A percentile compares a stretch with the other conserved stretches of the same genome.
phyloP scores from a whole-genome alignment of 2,888 invertebrate genomes.

The Pycnomerus fuliginosus region DNA sequence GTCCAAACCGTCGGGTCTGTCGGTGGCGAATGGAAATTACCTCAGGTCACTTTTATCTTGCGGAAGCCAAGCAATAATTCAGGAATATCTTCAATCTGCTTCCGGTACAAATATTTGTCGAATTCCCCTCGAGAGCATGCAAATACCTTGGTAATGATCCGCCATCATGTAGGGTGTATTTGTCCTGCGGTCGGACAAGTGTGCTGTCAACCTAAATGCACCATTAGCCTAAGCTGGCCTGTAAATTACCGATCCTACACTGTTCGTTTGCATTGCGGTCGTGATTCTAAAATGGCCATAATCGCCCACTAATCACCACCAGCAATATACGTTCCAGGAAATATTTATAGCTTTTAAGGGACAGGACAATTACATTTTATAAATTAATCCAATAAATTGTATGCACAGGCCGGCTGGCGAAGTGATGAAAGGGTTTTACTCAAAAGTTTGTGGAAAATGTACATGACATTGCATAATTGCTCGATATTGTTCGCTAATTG shows the following conservation, averaged over 20 bases:
- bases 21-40: no score
- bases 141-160: slow-evolving; percentile 4
- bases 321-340: not conserved
- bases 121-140: no score
- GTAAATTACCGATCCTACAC: slow-evolving; percentile 24
- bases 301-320: slow-evolving; percentile 25
- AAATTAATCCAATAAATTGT: slow-evolving; percentile 10
- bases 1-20: no score
- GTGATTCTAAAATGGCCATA: slow-evolving; percentile 23
- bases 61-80: no score
- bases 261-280: slow-evolving; percentile 25
- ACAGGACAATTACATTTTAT: slow-evolving; percentile 10
- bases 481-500: no score
- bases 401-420: no score
- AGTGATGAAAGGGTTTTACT: no score
- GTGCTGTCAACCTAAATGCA: slow-evolving; percentile 15
- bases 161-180: slow-evolving; percentile 4
- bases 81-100: no score
- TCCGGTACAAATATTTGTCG: no score
- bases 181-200: slow-evolving; percentile 5
- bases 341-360: slow-evolving; percentile 16
- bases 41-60: no score
- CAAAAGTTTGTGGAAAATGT: no score
- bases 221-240: slow-evolving; percentile 25
- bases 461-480: no score